Conservation (phyloP, 2,888 invertebrate genomes). For the Ecdyonurus torrentis region DNA sequence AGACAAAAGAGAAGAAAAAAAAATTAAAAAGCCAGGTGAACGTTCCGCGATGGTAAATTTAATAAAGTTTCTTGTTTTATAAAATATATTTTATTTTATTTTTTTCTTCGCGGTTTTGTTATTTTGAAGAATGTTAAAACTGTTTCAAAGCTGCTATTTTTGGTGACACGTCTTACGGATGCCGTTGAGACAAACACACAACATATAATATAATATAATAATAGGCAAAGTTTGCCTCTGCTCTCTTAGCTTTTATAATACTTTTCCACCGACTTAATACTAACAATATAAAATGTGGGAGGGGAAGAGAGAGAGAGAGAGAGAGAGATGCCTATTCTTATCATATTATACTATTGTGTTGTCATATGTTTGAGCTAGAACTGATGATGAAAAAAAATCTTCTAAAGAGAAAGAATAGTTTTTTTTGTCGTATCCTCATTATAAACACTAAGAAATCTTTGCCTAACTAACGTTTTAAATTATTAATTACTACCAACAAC, state of each 20-base stretch:
- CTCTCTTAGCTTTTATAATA: no score
- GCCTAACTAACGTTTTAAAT: not conserved
- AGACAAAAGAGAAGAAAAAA: no score
- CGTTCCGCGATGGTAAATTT: not conserved
- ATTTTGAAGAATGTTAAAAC: not conserved
- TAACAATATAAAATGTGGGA: no score
- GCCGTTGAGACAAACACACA: not conserved
- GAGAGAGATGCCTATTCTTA: not conserved
- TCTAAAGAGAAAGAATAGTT: no score
- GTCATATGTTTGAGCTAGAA: no score
- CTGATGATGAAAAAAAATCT: no score
- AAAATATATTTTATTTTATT: not conserved
- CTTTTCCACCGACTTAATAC: no score
- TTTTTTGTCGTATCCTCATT: not conserved
- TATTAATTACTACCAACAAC: no score
- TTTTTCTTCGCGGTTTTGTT: not conserved
- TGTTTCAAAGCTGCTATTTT: not conserved
- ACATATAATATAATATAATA: not conserved
- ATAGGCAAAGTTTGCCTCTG: not conserved
- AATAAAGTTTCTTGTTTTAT: not conserved
- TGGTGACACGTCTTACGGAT: no score
- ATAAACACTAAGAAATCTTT: not conserved
- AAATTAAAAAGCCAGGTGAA: no score
- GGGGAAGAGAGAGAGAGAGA: no score
- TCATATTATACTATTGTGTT: not conserved